These are phyloP conservation scores for Mesochorus sp. DNA, from an alignment of 2,888 invertebrate genomes.

Conservation along the genomic window DNA sequence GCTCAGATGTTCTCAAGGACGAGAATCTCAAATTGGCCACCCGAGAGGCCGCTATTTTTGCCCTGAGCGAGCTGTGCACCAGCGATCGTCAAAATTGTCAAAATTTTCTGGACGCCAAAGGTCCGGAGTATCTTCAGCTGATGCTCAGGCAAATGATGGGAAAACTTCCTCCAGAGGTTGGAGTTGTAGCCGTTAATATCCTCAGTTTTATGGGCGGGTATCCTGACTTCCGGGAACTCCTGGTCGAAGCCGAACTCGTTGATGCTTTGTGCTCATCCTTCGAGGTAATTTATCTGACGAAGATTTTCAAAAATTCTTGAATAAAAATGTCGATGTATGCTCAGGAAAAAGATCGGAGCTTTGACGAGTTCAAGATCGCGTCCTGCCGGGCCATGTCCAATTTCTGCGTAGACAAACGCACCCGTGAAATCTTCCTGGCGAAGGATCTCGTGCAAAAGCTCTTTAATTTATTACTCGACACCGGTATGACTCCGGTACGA, in stretches of 20 bases:
- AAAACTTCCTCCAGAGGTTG: conserved; percentile 65
- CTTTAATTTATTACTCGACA: conserved; percentile 65
- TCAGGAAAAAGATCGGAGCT: conserved; percentile 54
- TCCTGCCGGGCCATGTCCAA: conserved; percentile 69
- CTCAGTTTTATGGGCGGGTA: conserved; percentile 66
- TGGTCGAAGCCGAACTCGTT: conserved; percentile 67
- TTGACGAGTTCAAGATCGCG: conserved; percentile 71
- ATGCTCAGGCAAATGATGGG: conserved; percentile 64
- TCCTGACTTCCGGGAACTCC: conserved; percentile 52
- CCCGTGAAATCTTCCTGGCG: conserved; percentile 64
- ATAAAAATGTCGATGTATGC: not conserved
- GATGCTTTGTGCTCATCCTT: conserved; percentile 68
- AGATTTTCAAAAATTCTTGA: not conserved
- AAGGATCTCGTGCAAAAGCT: conserved; percentile 64
- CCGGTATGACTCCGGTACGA: conserved; percentile 69
- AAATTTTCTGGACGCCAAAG: conserved; percentile 65
- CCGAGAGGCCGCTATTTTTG: conserved; percentile 70
- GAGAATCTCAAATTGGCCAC: conserved; percentile 66
- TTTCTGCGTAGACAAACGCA: conserved; percentile 66
- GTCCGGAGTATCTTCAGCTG: conserved; percentile 63
- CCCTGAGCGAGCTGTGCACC: conserved; percentile 69
- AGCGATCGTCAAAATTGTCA: conserved; percentile 67
- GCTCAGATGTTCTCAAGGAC: conserved; percentile 69
- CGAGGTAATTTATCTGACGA: conserved; percentile 64
- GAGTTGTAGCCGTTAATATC: conserved; percentile 64